phyloP scores from a whole-genome alignment of 2,113 vertebrate species.

The Tylochromis polylepis region DNA sequence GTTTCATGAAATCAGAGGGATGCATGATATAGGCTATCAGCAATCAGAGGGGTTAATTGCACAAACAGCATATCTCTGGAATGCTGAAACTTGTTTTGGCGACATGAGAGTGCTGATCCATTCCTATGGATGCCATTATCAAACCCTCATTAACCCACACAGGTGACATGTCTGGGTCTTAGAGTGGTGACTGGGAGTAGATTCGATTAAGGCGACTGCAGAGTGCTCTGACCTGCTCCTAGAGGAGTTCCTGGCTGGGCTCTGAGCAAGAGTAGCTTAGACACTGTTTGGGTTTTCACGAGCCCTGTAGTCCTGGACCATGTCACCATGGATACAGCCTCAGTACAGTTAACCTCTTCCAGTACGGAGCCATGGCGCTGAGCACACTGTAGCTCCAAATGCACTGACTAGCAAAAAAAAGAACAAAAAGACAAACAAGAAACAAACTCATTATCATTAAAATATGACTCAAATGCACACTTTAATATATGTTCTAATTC shows the following conservation, averaged over 20 bases:
- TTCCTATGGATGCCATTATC: background rate
- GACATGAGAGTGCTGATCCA: background rate
- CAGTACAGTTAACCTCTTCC: slow-evolving; percentile 76
- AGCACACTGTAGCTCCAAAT: slow-evolving; percentile 61
- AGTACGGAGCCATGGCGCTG: slow-evolving; percentile 61
- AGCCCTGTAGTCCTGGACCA: slow-evolving; percentile 34
- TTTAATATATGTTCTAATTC: background rate
- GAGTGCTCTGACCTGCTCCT: slow-evolving; percentile 45
- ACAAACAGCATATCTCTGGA: background rate
- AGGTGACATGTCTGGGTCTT: background rate
- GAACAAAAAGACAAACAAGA: background rate
- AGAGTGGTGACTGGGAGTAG: background rate
- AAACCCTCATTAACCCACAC: background rate
- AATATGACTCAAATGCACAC: background rate
- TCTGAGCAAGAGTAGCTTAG: slow-evolving; percentile 65
- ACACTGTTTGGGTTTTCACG: slow-evolving; percentile 61
- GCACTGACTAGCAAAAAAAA: slow-evolving; percentile 47
- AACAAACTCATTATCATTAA: background rate
- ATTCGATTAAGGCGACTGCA: background rate
- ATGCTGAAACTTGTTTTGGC: background rate
- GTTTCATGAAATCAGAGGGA: background rate
- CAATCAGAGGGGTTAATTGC: background rate
- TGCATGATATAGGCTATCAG: background rate
- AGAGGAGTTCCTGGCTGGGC: slow-evolving; percentile 50
- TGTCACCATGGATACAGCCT: slow-evolving; percentile 53